Conservation (phyloP, 2,113 vertebrate genomes). For the Indicator maculatus region DNA sequence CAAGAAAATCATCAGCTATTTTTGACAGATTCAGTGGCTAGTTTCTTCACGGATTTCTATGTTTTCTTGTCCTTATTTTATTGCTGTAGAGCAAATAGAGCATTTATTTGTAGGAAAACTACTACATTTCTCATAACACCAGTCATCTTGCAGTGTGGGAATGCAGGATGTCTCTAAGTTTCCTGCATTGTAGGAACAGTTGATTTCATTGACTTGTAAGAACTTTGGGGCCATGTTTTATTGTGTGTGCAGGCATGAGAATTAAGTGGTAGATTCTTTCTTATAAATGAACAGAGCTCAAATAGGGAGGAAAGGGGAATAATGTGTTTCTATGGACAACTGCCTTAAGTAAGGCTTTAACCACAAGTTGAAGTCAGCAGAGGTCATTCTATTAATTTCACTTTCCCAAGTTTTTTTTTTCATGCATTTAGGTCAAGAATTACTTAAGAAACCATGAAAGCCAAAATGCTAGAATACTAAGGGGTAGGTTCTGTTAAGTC, state of each 20-base stretch:
- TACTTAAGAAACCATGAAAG: background rate
- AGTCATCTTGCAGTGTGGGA: background rate
- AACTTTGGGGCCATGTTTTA: background rate
- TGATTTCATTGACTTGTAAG: background rate
- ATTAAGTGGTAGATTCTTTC: background rate
- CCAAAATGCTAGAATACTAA: background rate
- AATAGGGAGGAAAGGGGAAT: background rate
- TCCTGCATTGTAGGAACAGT: constrained; percentile 29
- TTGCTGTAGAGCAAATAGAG: background rate
- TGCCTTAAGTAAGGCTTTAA: background rate
- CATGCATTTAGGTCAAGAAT: background rate
- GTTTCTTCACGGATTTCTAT: background rate
- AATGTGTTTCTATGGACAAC: background rate
- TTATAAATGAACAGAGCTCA: background rate
- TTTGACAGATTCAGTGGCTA: background rate
- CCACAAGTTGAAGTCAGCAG: background rate
- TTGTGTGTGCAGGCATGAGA: background rate
- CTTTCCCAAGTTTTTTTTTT: background rate
- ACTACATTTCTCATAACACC: background rate
- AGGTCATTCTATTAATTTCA: constrained; percentile 13
- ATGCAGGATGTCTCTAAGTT: background rate
- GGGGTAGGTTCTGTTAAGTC: background rate
- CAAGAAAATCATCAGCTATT: background rate
- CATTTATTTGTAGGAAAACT: background rate
- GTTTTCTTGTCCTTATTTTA: background rate